Percentiles rank a stretch among this genome's conserved stretches.
Conservation (phyloP, 2,888 invertebrate genomes). For the Rhimphoctona megacephalus region DNA sequence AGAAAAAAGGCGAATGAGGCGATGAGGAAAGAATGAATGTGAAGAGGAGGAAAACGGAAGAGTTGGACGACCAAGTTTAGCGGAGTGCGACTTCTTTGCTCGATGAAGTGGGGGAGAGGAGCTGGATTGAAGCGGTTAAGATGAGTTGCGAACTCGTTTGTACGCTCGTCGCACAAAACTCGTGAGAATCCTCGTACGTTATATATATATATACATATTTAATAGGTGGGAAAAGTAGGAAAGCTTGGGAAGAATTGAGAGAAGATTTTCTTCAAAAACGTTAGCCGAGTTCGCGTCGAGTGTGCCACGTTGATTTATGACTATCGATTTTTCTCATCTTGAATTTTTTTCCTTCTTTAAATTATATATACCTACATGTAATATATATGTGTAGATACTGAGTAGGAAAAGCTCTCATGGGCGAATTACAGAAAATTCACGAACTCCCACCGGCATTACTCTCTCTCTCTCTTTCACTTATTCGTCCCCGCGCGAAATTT, state of each 20-base stretch:
- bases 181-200: conserved; percentile 17
- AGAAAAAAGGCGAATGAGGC: conserved; percentile 7
- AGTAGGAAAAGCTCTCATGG: conserved; percentile 21
- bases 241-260: conserved; percentile 37
- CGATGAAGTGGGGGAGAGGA: background rate
- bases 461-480: background rate
- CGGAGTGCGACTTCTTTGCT: conserved; percentile 35
- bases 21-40: conserved; percentile 32
- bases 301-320: conserved; percentile 53
- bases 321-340: conserved; percentile 55
- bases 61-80: conserved; percentile 41
- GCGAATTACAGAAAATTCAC: conserved; percentile 18
- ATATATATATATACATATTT: background rate
- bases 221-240: conserved; percentile 26
- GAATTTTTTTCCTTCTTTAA: background rate
- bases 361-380: background rate
- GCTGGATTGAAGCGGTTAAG: conserved; percentile 62
- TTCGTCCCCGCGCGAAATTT: conserved; percentile 1
- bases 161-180: conserved; percentile 47
- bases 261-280: conserved; percentile 45
- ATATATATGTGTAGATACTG: background rate
- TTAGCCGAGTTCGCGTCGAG: conserved; percentile 53
- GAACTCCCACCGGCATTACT: background rate
- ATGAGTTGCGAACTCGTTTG: conserved; percentile 71
- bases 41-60: conserved; percentile 6